Base-by-base conservation (phyloP, 1,140 invertebrate species). In the Neelides sp. region DNA sequence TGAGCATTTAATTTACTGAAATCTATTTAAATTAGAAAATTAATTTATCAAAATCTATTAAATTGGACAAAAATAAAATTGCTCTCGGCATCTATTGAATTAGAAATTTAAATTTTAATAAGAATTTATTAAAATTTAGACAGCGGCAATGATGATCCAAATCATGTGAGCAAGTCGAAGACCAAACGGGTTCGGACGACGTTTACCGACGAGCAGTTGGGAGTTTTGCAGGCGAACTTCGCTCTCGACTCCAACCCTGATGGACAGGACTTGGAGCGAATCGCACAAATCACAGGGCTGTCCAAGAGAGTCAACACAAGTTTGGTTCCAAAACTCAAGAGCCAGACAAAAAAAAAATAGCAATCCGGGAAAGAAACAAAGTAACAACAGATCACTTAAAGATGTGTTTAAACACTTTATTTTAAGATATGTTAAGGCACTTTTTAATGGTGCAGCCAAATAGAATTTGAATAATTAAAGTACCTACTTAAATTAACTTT, bases 281-380 rank as follows among this genome's bases (percentile, higher is more conserved):
- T 81, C 50, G 78, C 79, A 1, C 71, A 75, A 55, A 69, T 76
- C 49, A 81, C 79, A n/a, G 77, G 75, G 0, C 68, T 81, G 3
- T 77, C 73, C 59, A 81, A 81, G 64, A 62, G 79, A 34, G 79
- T 81, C 2, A n/a, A 80, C 78, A 1, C 79, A 99, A 76, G 95
- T 98, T 30, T 98, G 94, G 94, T 97, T 97, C 70, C 91, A 96
- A 71, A 98, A 98, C 71, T 95, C 91, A 22, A 76, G 95, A 55
- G 95, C 95, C 7, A 70, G 95, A 34, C 93, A 98, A 68, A 98
- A 98, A 78, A 98, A 98, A 66, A 84, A 88, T 37, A 57, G 46
- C 41, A 57, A n/a, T n/a, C n/a, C n/a, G n/a, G n/a, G 36, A 19
- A 50, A 30, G n/a, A 54, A 58, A 45, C 51, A 54, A 49, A 51